Conservation (phyloP, 2,888 invertebrate species). For the Schizaphis graminum region DNA sequence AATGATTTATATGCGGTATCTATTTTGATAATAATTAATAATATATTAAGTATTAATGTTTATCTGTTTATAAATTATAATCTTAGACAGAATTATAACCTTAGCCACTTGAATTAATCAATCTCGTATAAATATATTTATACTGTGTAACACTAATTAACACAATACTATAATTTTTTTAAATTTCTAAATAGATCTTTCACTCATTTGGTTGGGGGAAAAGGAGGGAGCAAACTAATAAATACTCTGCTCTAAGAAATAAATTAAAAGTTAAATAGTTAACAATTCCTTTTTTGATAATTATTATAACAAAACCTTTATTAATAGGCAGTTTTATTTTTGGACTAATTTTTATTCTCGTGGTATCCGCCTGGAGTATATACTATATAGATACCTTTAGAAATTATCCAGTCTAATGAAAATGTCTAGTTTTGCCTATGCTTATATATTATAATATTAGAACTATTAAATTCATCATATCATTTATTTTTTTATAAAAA, state of each 20-base stretch:
- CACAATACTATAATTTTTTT: not conserved
- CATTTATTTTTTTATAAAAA: not conserved
- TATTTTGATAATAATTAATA: constrained; percentile 68
- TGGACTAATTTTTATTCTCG: too few species aligned
- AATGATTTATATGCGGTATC: constrained; percentile 85
- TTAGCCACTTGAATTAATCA: not conserved
- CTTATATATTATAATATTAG: too few species aligned
- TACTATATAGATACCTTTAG: too few species aligned
- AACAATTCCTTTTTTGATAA: not conserved
- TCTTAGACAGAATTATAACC: not conserved
- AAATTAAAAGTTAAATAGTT: not conserved
- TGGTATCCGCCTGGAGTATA: too few species aligned
- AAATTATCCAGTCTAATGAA: not conserved
- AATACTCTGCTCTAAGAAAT: not conserved
- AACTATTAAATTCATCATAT: not conserved
- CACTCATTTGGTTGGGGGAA: not conserved
- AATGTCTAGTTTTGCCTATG: not conserved
- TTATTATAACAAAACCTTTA: not conserved
- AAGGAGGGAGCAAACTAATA: not conserved
- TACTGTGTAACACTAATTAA: not conserved
- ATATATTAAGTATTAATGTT: not conserved
- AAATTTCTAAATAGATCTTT: not conserved
- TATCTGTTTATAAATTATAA: not conserved
- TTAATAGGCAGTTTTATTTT: too few species aligned
- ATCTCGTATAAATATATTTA: not conserved